Conservation (phyloP, 1,140 invertebrate species). For the Hetaerina americana region DNA sequence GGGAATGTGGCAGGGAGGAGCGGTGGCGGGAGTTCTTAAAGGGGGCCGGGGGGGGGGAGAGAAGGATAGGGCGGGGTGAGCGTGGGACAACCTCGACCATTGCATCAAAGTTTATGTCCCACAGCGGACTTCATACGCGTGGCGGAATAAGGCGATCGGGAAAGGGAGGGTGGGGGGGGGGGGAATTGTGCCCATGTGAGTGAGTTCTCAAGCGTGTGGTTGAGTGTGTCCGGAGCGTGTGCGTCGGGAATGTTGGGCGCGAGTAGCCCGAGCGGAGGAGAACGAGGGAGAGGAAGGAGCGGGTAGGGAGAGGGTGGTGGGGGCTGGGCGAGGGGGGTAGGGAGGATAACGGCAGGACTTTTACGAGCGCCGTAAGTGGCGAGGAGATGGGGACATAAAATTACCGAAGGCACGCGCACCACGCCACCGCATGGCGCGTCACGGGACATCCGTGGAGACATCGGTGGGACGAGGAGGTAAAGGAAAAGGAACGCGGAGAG, state of each 20-base stretch:
- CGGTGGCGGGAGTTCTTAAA: too few relatives aligned
- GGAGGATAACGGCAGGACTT: background rate
- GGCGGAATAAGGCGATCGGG: background rate
- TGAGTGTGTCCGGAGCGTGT: background rate
- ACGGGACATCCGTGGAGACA: background rate
- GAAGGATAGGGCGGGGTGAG: background rate
- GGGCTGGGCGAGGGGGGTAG: background rate
- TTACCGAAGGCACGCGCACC: background rate
- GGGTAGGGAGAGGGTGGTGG: background rate
- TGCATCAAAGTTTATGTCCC: background rate
- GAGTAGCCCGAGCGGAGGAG: background rate
- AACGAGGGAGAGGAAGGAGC: background rate
- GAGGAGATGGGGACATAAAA: background rate
- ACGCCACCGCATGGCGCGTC: background rate
- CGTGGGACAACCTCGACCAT: background rate
- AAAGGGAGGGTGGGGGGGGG: background rate
- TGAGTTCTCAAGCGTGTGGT: too few relatives aligned
- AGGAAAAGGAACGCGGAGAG: background rate
- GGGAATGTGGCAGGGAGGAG: too few relatives aligned
- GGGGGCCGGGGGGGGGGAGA: too few relatives aligned
- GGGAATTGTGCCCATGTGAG: too few relatives aligned
- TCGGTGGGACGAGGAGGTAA: background rate
- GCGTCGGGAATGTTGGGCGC: background rate
- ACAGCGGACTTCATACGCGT: background rate
- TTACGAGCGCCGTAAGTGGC: background rate